A percentile compares a stretch with the other conserved stretches of the same genome.
phyloP scores from a whole-genome alignment of 2,888 invertebrate genomes.

The Drosophila longiperda region DNA sequence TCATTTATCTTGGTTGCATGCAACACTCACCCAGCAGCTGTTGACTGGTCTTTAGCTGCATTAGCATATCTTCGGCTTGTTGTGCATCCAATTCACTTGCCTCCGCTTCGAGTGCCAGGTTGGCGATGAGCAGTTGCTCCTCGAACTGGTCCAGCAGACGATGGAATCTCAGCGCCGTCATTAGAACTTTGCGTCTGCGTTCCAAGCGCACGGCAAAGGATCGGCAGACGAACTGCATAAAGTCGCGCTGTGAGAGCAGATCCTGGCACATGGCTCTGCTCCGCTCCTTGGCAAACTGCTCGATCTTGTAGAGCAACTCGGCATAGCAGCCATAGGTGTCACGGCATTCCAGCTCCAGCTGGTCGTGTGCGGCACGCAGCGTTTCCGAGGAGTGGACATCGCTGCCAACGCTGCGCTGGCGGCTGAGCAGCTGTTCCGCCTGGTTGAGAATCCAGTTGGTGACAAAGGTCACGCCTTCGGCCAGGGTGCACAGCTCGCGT shows the following conservation, averaged over 20 bases:
- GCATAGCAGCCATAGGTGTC: slow-evolving; percentile 93
- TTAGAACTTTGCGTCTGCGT: slow-evolving; percentile 89
- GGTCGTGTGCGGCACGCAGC: slow-evolving; percentile 90
- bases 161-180: slow-evolving; percentile 91
- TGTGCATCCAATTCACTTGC: slow-evolving; percentile 52
- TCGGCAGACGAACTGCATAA: slow-evolving; percentile 93
- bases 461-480: slow-evolving; percentile 89
- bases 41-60: slow-evolving; percentile 88
- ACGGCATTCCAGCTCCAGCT: slow-evolving; percentile 90
- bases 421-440: slow-evolving; percentile 90
- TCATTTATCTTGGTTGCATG: neutral
- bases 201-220: slow-evolving; percentile 91
- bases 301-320: slow-evolving; percentile 90
- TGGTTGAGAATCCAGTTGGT: slow-evolving; percentile 92
- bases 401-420: slow-evolving; percentile 89
- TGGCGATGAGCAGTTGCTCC: slow-evolving; percentile 87
- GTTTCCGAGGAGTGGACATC: slow-evolving; percentile 90
- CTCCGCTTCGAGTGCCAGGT: slow-evolving; percentile 54
- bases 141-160: slow-evolving; percentile 90
- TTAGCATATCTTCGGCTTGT: slow-evolving; percentile 87
- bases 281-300: slow-evolving; percentile 86
- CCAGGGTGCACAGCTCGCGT: slow-evolving; percentile 87
- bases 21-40: slow-evolving; percentile 86
- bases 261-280: slow-evolving; percentile 86
- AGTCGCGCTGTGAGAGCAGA: slow-evolving; percentile 90